Evolutionary conservation across 2,888 invertebrate species (phyloP), one percentile per base, ranked within the genome.

Genomic region (Orthosia gothica): DNA sequence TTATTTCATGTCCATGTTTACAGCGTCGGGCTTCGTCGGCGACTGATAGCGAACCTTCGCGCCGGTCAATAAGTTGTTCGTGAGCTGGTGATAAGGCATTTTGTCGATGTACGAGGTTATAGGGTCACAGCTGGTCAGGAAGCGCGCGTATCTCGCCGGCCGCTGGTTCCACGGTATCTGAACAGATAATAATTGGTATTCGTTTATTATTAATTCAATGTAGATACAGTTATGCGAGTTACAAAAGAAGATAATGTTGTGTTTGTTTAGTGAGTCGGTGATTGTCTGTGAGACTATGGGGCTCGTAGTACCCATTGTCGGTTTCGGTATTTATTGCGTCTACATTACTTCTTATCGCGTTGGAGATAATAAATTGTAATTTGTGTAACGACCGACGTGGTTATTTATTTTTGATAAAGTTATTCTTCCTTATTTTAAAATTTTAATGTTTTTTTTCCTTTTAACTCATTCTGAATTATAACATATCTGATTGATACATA

Each of bases 61-160:
- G 86, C 85, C 87, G 81, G 88, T 89, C 92, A 90, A 88, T 88
- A 91, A 87, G 90, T 90, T 90, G 88, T 89, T 87, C 88, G 85
- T 90, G 88, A 85, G 86, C 63, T 77, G 61, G 82, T 91, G 96
- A 95, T 96, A 96, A 94, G 91, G 91, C 95, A 96, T 96, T 93
- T 92, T 93, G 95, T 91, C 85, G 91, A 91, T 90, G 91, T 81
- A 84, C 81, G 91, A 90, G 93, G 92, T 93, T 92, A 93, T 92
- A 93, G 89, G 93, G 92, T 92, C 93, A 90, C 96, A 96, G 95
- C 93, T 96, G 96, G 92, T 92, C 96, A 95, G 96, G 96, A 96
- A 95, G 93, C 90, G 90, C 73, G 83, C 88, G 89, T 95, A 95
- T 93, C 91, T 15, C 72, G 83, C 88, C 90, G 89, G 89, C 89